Base-by-base conservation (phyloP, 2,113 vertebrate genomes). In the Lamprologus speciosus region DNA sequence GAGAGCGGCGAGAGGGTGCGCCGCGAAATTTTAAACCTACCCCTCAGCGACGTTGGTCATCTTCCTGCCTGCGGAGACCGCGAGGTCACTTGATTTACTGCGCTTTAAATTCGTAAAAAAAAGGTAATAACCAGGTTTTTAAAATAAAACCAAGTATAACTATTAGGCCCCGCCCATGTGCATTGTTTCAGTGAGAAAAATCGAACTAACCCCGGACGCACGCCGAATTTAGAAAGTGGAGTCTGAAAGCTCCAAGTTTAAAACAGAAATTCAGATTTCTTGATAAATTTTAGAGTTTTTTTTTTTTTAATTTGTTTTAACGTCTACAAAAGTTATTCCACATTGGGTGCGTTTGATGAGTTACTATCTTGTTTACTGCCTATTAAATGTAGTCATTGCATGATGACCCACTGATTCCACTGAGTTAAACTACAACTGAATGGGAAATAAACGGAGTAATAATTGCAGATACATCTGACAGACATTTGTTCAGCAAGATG, bases 181-280 rank as follows among this genome's bases (percentile, higher is more conserved):
- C 4, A 14, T 50, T 73, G 84, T 45, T 28, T 4, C 9, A 3
- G 50, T 51, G 11, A n/a, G 0, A 0, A 0, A 82, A 93, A 93
- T 88, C 92, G 28, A 95, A 81, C 89, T 9, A 12, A 87, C 80
- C 68, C 2, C 40, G 31, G 65, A n/a, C 19, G 5, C 50, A 80
- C 47, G 4, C 55, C 14, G 54, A 58, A 31, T 85, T 80, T 42
- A 81, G 47, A 88, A 84, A 75, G 31, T 57, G 11, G 12, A 78
- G 26, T 17, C 33, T 23, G 21, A 42, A 82, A 87, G 42, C 23
- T 80, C 3, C 28, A 58, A 28, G 6, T 85, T 81, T 55, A 3
- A 70, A 40, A 54, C 33, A 17, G 13, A 65, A 42, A 54, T 65
- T 13, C 63, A 35, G 13, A 63, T 79, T 79, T 65, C 31, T 40